A percentile compares a stretch with the other conserved stretches of the same genome.
phyloP scores from a whole-genome alignment of 2,888 invertebrate genomes.

The Andrena flavipes region DNA sequence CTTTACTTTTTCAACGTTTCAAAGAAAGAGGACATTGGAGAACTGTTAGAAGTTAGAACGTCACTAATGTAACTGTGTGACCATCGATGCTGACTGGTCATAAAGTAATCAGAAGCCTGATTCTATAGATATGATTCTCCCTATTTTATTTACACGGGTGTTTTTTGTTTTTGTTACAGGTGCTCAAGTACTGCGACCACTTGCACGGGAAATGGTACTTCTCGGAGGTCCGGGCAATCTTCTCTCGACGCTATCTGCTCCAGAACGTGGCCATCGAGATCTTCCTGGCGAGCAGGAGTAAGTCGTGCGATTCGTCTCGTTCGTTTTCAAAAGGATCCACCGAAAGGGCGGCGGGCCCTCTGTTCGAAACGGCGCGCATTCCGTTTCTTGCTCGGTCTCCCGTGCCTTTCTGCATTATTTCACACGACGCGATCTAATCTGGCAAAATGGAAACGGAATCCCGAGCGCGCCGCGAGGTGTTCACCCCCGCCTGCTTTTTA shows the following conservation, averaged over 20 bases:
- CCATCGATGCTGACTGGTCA: no score
- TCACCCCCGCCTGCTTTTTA: conserved; percentile 76
- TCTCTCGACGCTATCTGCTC: conserved; percentile 97
- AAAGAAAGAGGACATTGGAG: no score
- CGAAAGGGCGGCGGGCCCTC: conserved; percentile 27
- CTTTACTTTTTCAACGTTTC: no score
- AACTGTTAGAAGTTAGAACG: no score
- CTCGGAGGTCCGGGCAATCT: conserved; percentile 99
- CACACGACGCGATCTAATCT: conserved; percentile 77
- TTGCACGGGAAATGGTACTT: conserved; percentile 99
- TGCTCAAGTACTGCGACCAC: conserved; percentile 98
- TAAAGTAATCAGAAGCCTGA: not conserved
- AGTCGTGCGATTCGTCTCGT: conserved; percentile 84
- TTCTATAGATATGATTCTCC: not conserved
- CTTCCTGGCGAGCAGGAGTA: conserved; percentile 99
- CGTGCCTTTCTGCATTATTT: conserved; percentile 75
- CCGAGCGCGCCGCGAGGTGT: conserved; percentile 78
- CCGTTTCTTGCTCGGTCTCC: conserved; percentile 74
- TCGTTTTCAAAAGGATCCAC: conserved; percentile 43
- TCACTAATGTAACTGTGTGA: no score
- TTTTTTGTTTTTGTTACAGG: conserved; percentile 87
- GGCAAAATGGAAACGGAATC: conserved; percentile 73
- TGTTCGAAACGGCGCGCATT: conserved; percentile 61
- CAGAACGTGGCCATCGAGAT: conserved; percentile 99
- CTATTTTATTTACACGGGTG: not conserved